These are phyloP conservation scores for Podargus strigoides DNA, from an alignment of 2,797 vertebrate genomes.

Conservation along the genomic window DNA sequence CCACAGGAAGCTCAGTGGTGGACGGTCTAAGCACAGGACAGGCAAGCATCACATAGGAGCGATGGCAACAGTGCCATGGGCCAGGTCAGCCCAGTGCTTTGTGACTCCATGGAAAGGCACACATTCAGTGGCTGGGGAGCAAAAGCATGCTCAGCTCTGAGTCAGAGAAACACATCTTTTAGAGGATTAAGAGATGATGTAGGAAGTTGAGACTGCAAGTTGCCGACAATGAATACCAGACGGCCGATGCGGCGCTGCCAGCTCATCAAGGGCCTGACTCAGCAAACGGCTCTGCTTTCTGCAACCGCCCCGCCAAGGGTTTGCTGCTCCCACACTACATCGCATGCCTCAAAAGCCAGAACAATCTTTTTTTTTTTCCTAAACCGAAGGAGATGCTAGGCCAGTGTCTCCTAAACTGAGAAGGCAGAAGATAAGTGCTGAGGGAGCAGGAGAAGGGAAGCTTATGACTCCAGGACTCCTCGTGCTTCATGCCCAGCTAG, in stretches of 20 bases:
- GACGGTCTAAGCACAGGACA: background rate
- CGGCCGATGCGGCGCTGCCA: background rate
- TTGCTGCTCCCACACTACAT: background rate
- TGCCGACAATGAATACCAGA: slow-evolving; percentile 56
- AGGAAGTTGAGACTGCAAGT: slow-evolving; percentile 47
- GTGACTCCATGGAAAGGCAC: background rate
- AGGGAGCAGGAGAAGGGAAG: background rate
- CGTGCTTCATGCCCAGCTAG: background rate
- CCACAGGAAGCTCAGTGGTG: background rate
- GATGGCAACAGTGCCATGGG: fast-evolving
- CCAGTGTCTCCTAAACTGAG: background rate
- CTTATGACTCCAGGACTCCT: fast-evolving
- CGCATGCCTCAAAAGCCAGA: background rate
- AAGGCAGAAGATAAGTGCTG: fast-evolving
- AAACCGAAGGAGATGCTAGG: background rate
- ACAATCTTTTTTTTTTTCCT: background rate
- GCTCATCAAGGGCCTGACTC: slow-evolving; percentile 59
- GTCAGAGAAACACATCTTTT: slow-evolving; percentile 21
- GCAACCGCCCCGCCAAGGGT: fast-evolving
- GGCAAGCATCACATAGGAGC: background rate
- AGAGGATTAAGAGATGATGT: slow-evolving; percentile 40
- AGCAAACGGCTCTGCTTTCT: slow-evolving; percentile 30
- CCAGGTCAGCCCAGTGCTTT: background rate
- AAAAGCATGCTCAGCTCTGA: background rate
- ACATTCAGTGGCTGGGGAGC: fast-evolving